A percentile compares a stretch with the other conserved stretches of the same genome.
Evolutionary conservation across 2,797 vertebrate species (phyloP).

Genomic region (Pangasius larnaudii): DNA sequence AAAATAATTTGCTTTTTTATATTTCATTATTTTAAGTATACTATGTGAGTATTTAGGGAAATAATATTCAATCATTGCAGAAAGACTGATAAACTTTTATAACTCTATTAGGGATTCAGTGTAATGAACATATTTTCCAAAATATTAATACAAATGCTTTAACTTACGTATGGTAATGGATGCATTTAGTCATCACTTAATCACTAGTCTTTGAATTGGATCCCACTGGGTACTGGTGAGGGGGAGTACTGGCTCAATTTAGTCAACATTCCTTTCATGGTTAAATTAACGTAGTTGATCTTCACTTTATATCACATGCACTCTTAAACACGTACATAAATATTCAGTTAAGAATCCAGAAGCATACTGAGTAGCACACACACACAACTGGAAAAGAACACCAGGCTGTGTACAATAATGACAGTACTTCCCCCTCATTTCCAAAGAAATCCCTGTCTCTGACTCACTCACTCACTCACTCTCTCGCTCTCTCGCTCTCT

Average conservation of each 20-base stretch:
- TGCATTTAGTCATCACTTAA: not conserved
- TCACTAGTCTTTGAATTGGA: constrained; percentile 10
- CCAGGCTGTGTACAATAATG: not conserved
- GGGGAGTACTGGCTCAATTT: not conserved
- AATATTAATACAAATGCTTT: not conserved
- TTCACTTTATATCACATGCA: not conserved
- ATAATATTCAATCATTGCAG: not conserved
- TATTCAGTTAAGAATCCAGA: not conserved
- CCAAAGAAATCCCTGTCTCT: constrained; percentile 5
- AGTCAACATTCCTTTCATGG: constrained; percentile 18
- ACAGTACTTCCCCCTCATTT: constrained; percentile 11
- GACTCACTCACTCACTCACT: not conserved
- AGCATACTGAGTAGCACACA: not conserved
- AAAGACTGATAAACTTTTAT: not conserved
- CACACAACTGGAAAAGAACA: not conserved
- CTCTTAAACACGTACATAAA: not conserved
- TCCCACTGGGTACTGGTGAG: not conserved
- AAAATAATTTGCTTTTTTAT: not conserved
- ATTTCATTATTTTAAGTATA: not conserved
- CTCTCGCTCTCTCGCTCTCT: not conserved
- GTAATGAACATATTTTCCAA: constrained; percentile 3
- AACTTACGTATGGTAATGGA: not conserved
- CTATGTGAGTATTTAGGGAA: not conserved
- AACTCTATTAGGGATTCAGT: not conserved
- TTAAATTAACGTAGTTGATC: not conserved